Percentiles rank a stretch among this genome's conserved stretches.
These are phyloP conservation scores for Sturmia bella DNA, from an alignment of 2,888 invertebrate genomes.

Conservation along the genomic window DNA sequence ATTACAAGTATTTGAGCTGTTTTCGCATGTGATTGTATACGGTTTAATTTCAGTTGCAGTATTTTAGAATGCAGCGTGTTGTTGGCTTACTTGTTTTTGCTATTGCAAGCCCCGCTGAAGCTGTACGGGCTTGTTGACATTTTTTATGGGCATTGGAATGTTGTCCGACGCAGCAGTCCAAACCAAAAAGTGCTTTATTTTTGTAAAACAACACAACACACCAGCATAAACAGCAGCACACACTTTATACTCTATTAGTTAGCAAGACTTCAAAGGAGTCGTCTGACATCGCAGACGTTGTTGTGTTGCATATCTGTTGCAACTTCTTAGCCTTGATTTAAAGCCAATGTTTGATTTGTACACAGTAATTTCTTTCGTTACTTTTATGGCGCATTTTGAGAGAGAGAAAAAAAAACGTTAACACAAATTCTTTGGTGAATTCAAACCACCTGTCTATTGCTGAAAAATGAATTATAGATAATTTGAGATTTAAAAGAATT, in stretches of 20 bases:
- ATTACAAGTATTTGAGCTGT: constrained; percentile 40
- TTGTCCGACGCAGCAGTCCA: constrained; percentile 64
- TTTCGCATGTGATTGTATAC: constrained; percentile 41
- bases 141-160: constrained; percentile 78
- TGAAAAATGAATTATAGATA: not conserved
- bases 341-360: constrained; percentile 64
- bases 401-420: constrained; percentile 24
- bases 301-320: constrained; percentile 39
- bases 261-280: constrained; percentile 60
- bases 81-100: constrained; percentile 31
- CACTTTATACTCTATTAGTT: constrained; percentile 10
- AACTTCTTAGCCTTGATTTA: constrained; percentile 64
- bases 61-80: constrained; percentile 62
- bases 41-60: constrained; percentile 50
- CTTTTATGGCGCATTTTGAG: constrained; percentile 43
- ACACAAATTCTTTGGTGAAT: constrained; percentile 44
- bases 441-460: constrained; percentile 39
- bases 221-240: not conserved
- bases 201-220: constrained; percentile 6
- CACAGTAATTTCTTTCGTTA: constrained; percentile 10
- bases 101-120: constrained; percentile 21
- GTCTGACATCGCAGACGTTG: constrained; percentile 26
- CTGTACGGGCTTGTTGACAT: constrained; percentile 74
- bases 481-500: constrained; percentile 30
- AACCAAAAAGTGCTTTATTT: constrained; percentile 58